Evolutionary conservation across 2,888 invertebrate genomes (phyloP).

Genomic region (Catocala fraxini): DNA sequence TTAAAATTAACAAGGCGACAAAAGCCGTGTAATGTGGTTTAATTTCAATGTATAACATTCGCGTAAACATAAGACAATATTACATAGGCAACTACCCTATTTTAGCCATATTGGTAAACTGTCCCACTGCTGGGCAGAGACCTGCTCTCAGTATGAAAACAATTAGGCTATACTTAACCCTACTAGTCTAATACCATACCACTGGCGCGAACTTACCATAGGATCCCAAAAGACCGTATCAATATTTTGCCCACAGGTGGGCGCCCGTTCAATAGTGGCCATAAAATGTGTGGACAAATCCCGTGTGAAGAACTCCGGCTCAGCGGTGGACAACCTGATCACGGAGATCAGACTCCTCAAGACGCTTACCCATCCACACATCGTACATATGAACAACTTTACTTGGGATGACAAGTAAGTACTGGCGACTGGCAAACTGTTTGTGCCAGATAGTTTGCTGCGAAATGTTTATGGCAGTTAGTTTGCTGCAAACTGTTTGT

Average conservation of each 20-base stretch:
- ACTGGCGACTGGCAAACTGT: neutral
- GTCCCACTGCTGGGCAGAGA: no score
- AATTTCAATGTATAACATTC: no score
- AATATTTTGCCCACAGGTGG: conserved; percentile 73
- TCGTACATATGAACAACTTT: conserved; percentile 94
- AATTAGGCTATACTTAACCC: no score
- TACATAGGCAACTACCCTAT: no score
- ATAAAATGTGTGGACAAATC: conserved; percentile 94
- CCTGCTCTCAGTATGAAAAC: no score
- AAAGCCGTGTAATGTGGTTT: no score
- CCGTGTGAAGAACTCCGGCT: conserved; percentile 88
- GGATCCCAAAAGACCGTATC: no score
- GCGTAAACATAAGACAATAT: no score
- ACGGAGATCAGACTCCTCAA: conserved; percentile 94
- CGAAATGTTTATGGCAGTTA: neutral
- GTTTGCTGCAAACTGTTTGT: neutral
- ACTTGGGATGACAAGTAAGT: conserved; percentile 91
- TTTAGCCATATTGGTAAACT: no score
- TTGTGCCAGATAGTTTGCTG: neutral
- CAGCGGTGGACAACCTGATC: conserved; percentile 93
- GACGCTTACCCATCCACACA: conserved; percentile 92
- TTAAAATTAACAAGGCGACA: no score
- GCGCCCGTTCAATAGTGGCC: conserved; percentile 90
- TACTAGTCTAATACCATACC: no score
- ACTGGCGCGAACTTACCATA: no score